A percentile compares a stretch with the other conserved stretches of the same genome.
Conservation (phyloP, 2,888 invertebrate species). For the Nebria brevicollis region DNA sequence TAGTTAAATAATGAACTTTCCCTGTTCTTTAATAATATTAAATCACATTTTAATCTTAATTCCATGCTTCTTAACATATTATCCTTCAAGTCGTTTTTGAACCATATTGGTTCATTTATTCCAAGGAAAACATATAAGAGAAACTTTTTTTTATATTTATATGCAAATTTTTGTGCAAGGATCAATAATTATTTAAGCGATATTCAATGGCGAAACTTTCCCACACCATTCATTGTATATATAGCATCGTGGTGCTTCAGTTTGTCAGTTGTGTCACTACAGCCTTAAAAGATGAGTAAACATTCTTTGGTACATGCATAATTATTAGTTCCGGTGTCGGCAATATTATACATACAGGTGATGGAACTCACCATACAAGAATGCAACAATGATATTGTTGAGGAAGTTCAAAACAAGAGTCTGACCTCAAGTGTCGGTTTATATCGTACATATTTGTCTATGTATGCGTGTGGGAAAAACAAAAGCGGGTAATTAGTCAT, state of each 20-base stretch:
- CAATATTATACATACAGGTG: neutral
- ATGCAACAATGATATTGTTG: conserved; percentile 4
- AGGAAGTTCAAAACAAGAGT: conserved; percentile 5
- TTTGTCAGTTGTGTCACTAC: neutral
- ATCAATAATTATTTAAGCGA: neutral
- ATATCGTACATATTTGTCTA: neutral
- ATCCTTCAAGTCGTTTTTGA: too few relatives aligned
- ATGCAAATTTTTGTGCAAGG: neutral
- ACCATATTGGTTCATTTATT: too few relatives aligned
- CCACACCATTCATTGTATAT: neutral
- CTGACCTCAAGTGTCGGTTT: neutral
- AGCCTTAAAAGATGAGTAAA: conserved; percentile 15
- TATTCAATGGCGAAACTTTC: neutral
- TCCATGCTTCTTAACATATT: too few relatives aligned
- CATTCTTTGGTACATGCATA: conserved; percentile 19
- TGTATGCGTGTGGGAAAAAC: neutral
- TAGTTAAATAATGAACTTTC: neutral
- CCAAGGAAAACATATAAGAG: too few relatives aligned
- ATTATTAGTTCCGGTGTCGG: conserved; percentile 41
- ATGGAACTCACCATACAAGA: conserved; percentile 10
- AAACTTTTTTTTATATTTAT: neutral
- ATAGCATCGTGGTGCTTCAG: neutral
- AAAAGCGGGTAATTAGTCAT: neutral
- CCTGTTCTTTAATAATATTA: neutral
- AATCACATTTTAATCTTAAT: neutral